Evolutionary conservation across 2,888 invertebrate genomes (phyloP).

Genomic region (Ferdinandea cuprea): DNA sequence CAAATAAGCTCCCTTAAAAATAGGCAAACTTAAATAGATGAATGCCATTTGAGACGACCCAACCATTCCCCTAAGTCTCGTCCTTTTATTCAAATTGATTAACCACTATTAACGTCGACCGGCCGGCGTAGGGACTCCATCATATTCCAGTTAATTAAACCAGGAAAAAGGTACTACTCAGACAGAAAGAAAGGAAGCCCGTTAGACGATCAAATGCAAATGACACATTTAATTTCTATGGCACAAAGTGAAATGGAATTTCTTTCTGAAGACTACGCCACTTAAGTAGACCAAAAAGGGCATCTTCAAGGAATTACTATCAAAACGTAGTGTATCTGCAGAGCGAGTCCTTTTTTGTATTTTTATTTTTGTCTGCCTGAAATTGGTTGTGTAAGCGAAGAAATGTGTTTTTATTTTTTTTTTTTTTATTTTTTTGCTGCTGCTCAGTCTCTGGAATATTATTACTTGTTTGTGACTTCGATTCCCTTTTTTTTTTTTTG

Average conservation of each 20-base stretch:
- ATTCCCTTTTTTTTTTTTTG: constrained; percentile 26
- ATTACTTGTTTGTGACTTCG: constrained; percentile 47
- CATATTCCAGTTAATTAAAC: constrained; percentile 64
- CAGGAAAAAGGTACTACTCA: constrained; percentile 2
- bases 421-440: no score
- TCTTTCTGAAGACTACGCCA: constrained; percentile 38
- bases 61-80: no score
- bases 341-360: neutral
- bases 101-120: constrained; percentile 29
- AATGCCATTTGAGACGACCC: no score
- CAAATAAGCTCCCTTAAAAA: no score
- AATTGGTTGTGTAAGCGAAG: constrained; percentile 46
- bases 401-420: constrained; percentile 6
- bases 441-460: constrained; percentile 16
- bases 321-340: constrained; percentile 30
- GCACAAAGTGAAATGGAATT: constrained; percentile 63
- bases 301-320: constrained; percentile 51
- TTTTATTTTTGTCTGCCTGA: constrained; percentile 20
- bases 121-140: constrained; percentile 21
- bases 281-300: constrained; percentile 51
- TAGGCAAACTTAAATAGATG: no score
- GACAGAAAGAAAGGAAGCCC: constrained; percentile 17
- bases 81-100: constrained; percentile 28
- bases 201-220: constrained; percentile 61
- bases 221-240: constrained; percentile 65